Percentiles rank a stretch among this genome's conserved stretches.
Evolutionary conservation across 2,888 invertebrate genomes (phyloP).

Genomic region (Dicycla oo): DNA sequence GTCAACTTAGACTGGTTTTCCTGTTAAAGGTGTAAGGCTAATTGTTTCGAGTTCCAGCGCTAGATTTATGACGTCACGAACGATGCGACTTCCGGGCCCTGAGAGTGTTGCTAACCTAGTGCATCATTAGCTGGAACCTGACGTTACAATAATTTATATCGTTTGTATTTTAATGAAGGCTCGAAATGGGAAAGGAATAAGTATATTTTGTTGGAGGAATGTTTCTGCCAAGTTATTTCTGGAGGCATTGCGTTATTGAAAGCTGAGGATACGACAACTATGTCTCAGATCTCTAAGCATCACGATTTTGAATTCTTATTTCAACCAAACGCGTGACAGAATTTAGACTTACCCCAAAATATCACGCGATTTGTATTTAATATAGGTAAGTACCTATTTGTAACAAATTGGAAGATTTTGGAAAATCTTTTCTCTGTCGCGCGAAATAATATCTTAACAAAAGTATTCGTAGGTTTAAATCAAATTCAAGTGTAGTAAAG

Average conservation of each 20-base stretch:
- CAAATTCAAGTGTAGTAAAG: not conserved
- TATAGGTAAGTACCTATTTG: not conserved
- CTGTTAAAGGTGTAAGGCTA: slow-evolving; percentile 81
- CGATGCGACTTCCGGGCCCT: slow-evolving; percentile 69
- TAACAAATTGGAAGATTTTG: not conserved
- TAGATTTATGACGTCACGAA: slow-evolving; percentile 83
- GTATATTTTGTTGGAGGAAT: slow-evolving; percentile 1
- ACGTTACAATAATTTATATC: slow-evolving; percentile 52
- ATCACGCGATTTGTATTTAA: not conserved
- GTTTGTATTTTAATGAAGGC: slow-evolving; percentile 52
- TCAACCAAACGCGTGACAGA: not conserved
- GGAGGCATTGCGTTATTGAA: not conserved
- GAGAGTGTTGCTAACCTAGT: slow-evolving; percentile 55
- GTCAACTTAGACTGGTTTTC: slow-evolving; percentile 66
- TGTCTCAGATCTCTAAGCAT: not conserved
- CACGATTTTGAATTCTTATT: not conserved
- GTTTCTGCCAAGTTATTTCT: not conserved
- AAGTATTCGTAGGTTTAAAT: not conserved
- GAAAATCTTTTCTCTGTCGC: not conserved
- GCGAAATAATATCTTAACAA: no score
- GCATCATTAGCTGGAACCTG: slow-evolving; percentile 59
- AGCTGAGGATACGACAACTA: not conserved
- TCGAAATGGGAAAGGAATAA: slow-evolving; percentile 13
- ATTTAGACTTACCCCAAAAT: not conserved
- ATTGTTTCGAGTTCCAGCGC: slow-evolving; percentile 78